Conservation (phyloP, 2,113 vertebrate species). For the Phaethon lepturus region DNA sequence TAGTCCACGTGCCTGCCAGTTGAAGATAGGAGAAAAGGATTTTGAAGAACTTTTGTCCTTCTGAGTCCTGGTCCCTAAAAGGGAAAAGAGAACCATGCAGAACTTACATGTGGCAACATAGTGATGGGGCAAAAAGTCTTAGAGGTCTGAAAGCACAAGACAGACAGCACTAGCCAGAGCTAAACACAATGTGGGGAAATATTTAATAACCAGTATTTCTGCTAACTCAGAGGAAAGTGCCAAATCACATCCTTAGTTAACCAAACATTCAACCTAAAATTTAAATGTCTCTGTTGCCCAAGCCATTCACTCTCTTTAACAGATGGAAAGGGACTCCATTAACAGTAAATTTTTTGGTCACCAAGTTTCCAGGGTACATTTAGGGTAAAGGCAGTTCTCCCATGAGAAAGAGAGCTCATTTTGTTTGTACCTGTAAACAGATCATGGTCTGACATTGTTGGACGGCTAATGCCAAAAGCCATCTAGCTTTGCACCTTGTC, state of each 20-base stretch:
- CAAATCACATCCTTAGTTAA: neutral
- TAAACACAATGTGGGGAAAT: neutral
- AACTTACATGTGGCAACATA: neutral
- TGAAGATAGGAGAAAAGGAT: neutral
- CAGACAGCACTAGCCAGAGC: neutral
- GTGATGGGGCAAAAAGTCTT: neutral
- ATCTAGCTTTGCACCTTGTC: conserved; percentile 35
- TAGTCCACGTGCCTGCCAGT: neutral
- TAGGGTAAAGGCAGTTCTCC: neutral
- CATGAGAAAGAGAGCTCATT: neutral
- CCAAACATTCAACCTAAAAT: neutral
- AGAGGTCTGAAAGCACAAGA: neutral
- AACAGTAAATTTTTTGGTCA: conserved; percentile 23
- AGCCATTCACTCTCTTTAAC: conserved; percentile 5
- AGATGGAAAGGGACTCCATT: neutral
- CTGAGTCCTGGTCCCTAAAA: neutral
- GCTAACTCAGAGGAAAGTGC: neutral
- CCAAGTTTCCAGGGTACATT: neutral
- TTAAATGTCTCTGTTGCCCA: neutral
- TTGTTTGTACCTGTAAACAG: conserved; percentile 42
- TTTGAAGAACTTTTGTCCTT: neutral
- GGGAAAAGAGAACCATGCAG: neutral
- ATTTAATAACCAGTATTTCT: neutral
- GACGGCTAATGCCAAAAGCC: conserved; percentile 30
- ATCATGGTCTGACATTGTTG: neutral